A percentile compares a stretch with the other conserved stretches of the same genome.
Evolutionary conservation across 2,797 vertebrate genomes (phyloP).

Genomic region (Xerus rutilus): DNA sequence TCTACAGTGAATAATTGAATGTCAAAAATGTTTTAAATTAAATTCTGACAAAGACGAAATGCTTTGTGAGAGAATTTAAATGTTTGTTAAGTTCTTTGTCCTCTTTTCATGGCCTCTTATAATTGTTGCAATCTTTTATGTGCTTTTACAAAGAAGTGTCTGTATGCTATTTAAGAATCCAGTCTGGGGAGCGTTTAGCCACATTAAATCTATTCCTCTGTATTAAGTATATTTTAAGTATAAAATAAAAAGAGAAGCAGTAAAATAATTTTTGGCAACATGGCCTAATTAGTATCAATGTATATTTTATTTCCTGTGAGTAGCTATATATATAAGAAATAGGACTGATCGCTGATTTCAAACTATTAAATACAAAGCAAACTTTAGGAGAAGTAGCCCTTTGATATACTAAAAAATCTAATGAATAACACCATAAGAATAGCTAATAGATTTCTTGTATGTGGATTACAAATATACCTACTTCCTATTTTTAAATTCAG

Average conservation of each 20-base stretch:
- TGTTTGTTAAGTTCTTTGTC: constrained; percentile 71
- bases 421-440: neutral
- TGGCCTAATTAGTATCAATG: neutral
- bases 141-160: constrained; percentile 25
- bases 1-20: constrained; percentile 80
- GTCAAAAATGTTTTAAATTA: constrained; percentile 80
- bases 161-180: constrained; percentile 46
- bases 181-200: neutral
- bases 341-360: neutral
- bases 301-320: constrained; percentile 29
- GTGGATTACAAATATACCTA: neutral
- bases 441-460: neutral
- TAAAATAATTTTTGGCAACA: neutral
- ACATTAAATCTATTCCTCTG: constrained; percentile 48
- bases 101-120: constrained; percentile 55
- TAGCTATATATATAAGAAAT: neutral
- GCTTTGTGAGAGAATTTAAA: constrained; percentile 67
- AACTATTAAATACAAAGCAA: neutral
- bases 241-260: constrained; percentile 47
- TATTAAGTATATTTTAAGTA: neutral
- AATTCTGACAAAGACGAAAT: constrained; percentile 79
- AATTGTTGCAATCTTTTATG: constrained; percentile 33
- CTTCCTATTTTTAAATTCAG: neutral
- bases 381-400: neutral
- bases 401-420: neutral